Evolutionary conservation across 2,888 invertebrate species (phyloP).

Genomic region (Dorcus hopei): DNA sequence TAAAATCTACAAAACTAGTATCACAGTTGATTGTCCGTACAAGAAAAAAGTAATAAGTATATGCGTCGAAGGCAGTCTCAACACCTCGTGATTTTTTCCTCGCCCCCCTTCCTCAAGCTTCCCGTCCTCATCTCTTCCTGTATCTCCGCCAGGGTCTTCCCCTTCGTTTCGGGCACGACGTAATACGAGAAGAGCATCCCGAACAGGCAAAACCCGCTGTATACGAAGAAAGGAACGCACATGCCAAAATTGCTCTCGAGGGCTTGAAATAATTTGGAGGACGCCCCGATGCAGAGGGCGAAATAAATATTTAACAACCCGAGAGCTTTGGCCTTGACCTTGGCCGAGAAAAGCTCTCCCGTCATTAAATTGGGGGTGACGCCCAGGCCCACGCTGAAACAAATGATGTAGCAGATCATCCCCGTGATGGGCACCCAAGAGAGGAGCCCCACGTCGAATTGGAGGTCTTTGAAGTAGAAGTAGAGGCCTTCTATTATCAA

Average conservation of each 20-base stretch:
- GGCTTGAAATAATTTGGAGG: conserved; percentile 39
- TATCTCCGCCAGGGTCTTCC: conserved; percentile 34
- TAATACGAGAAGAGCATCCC: conserved; percentile 34
- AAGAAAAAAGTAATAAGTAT: too few relatives aligned
- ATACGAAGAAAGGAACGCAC: conserved; percentile 36
- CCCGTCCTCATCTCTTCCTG: conserved; percentile 28
- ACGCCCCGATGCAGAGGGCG: conserved; percentile 30
- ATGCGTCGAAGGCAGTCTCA: background rate
- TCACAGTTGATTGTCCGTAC: too few relatives aligned
- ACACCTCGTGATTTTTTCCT: background rate
- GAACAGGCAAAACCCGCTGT: conserved; percentile 29
- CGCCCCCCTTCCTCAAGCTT: background rate
- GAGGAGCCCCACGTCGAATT: conserved; percentile 23
- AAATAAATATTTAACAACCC: conserved; percentile 34
- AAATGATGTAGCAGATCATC: conserved; percentile 28
- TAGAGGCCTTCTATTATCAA: conserved; percentile 28
- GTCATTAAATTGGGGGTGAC: conserved; percentile 30
- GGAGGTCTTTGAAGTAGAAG: conserved; percentile 27
- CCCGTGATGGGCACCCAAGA: conserved; percentile 31
- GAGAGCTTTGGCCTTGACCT: conserved; percentile 38
- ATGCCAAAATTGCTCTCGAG: conserved; percentile 33
- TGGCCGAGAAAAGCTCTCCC: conserved; percentile 35
- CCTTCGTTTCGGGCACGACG: conserved; percentile 38
- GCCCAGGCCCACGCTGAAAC: conserved; percentile 31
- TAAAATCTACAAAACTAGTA: too few relatives aligned